Evolutionary conservation across 2,113 vertebrate species (phyloP), one percentile per base, ranked within the genome.

Genomic region (Megaptera novaeangliae): DNA sequence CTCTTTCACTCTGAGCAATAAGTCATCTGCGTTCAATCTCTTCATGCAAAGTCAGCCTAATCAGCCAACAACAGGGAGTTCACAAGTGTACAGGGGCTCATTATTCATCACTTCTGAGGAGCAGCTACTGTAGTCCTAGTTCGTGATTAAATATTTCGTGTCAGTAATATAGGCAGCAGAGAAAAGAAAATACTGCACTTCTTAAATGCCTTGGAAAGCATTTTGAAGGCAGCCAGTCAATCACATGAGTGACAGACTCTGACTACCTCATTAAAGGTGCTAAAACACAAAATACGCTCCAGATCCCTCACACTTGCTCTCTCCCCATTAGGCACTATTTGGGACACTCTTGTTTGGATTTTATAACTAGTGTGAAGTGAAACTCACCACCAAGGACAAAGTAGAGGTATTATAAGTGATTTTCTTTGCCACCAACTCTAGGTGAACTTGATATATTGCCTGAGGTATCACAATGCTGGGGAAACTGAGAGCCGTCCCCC

Each of bases 141-240:
- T 52, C 57, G 86, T 72, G 80, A 95, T 96, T 96, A 96, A 96
- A 97, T 97, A 97, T 91, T 96, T 97, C 97, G 66, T 82, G 84
- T 61, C 69, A 74, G 25, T 96, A 95, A 93, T 86, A 93, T 8
- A 34, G 41, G 61, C 87, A 88, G 78, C 46, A 88, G 49, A 94
- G 77, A 75, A 94, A 78, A 95, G 80, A 91, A 93, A 96, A 91
- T 68, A 80, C 81, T 23, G 20, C 23, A 39, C 61, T 97, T 83
- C 44, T 82, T 95, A 88, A 88, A 91, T 74, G 46, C 44, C 72
- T 36, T 44, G 34, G 71, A 93, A 96, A 96, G 36, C 72, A 57
- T 36, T 64, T 2, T 82, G 95, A 85, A 96, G 82, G 88, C 82
- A 93, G 44, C 39, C 41, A 71, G 87, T 96, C 92, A 83, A 68